These are phyloP conservation scores for Piliocolobus tephrosceles DNA, from an alignment of 2,113 vertebrate species.

Conservation along the genomic window DNA sequence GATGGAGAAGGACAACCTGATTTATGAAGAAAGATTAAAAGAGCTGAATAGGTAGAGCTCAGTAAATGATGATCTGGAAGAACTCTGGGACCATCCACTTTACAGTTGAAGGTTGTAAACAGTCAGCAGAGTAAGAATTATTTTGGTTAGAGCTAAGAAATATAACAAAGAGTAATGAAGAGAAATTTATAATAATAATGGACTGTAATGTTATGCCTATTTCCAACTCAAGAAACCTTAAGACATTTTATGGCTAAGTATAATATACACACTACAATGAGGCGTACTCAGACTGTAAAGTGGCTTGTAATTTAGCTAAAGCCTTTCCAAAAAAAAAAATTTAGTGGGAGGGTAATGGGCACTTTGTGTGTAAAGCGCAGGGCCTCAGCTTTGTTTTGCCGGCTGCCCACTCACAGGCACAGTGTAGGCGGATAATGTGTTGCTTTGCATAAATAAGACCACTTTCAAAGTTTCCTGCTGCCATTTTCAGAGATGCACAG, in stretches of 20 bases:
- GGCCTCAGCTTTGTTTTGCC: background rate
- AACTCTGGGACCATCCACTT: constrained; percentile 31
- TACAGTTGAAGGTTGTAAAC: constrained; percentile 42
- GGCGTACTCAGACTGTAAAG: background rate
- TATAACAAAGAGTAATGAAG: constrained; percentile 67
- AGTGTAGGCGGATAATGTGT: background rate
- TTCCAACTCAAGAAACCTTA: constrained; percentile 51
- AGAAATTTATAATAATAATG: constrained; percentile 72
- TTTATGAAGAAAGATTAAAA: constrained; percentile 60
- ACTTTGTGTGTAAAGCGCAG: background rate
- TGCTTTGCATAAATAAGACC: background rate
- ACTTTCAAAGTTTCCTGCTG: background rate
- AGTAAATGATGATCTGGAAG: constrained; percentile 33
- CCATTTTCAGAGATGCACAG: background rate
- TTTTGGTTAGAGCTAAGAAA: constrained; percentile 54
- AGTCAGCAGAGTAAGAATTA: constrained; percentile 61
- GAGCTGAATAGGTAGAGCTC: constrained; percentile 45
- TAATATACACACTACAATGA: background rate
- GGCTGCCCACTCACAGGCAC: background rate
- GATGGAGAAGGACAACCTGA: constrained; percentile 41
- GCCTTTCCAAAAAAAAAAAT: constrained; percentile 57
- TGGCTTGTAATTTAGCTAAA: constrained; percentile 48
- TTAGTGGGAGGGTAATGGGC: background rate
- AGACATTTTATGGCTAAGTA: constrained; percentile 42
- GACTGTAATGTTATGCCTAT: constrained; percentile 57